Conservation (phyloP, 2,797 vertebrate species). For the Coregonus sp. region DNA sequence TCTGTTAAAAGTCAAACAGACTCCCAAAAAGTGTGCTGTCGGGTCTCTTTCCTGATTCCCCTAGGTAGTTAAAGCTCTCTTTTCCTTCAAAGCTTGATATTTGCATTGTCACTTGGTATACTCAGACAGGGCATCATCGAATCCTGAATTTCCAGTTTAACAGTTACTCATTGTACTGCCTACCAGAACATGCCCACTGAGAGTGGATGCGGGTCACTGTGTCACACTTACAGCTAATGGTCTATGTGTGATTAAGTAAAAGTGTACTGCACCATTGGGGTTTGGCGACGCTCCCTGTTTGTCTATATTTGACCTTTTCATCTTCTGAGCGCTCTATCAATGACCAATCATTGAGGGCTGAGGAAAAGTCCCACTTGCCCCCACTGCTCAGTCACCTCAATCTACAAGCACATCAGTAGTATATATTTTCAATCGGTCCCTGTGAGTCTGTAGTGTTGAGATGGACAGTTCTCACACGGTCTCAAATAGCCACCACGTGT, state of each 20-base stretch:
- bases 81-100: not conserved
- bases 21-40: conserved; percentile 41
- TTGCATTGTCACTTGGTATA: not conserved
- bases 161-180: no score
- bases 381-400: not conserved
- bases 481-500: no score
- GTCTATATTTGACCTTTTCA: no score
- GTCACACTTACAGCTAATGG: no score
- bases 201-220: no score
- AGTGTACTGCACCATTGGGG: no score
- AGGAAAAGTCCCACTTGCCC: not conserved
- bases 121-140: not conserved
- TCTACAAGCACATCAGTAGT: not conserved
- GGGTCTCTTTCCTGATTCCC: conserved; percentile 10
- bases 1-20: conserved; percentile 37
- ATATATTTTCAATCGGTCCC: not conserved
- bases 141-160: no score
- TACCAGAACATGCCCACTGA: no score
- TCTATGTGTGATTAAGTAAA: no score
- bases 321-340: not conserved
- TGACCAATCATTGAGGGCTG: not conserved
- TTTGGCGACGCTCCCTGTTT: no score
- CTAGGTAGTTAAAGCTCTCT: not conserved
- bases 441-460: no score
- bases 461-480: no score